Evolutionary conservation across 2,888 invertebrate species (phyloP).

Genomic region (Agrilus mali): DNA sequence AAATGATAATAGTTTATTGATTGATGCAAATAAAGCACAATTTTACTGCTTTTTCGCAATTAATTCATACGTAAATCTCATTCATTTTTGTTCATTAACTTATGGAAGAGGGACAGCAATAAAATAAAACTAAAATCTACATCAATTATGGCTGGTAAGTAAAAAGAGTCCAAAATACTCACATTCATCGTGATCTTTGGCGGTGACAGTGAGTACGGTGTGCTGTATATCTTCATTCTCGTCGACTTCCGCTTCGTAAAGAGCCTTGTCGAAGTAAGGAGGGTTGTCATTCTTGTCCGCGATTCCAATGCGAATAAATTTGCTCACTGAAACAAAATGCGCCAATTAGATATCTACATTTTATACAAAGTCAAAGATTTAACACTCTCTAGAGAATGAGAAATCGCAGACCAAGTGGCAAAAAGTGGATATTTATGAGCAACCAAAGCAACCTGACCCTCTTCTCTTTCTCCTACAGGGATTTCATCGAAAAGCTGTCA

Average conservation of each 20-base stretch:
- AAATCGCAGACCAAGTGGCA: too few species aligned
- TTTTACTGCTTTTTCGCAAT: too few species aligned
- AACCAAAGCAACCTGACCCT: too few species aligned
- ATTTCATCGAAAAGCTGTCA: too few species aligned
- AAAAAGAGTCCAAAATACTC: constrained; percentile 39
- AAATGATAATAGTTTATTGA: too few species aligned
- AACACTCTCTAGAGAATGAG: too few species aligned
- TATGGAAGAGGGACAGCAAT: not conserved
- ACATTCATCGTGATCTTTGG: constrained; percentile 99
- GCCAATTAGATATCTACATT: too few species aligned
- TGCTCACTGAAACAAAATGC: constrained; percentile 69
- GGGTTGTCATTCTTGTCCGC: constrained; percentile 99
- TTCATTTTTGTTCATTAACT: not conserved
- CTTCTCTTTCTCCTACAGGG: too few species aligned
- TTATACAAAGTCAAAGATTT: too few species aligned
- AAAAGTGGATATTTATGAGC: too few species aligned
- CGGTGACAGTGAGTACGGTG: constrained; percentile 94
- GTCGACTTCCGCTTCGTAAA: constrained; percentile 94
- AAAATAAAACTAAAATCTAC: not conserved
- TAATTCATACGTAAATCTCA: too few species aligned
- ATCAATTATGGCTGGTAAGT: not conserved
- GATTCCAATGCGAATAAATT: constrained; percentile 95
- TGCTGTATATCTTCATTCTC: constrained; percentile 97
- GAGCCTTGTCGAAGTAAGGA: constrained; percentile 92
- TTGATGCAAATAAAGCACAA: too few species aligned